phyloP scores from a whole-genome alignment of 2,888 invertebrate genomes.

The Gandaritis pyraliata region DNA sequence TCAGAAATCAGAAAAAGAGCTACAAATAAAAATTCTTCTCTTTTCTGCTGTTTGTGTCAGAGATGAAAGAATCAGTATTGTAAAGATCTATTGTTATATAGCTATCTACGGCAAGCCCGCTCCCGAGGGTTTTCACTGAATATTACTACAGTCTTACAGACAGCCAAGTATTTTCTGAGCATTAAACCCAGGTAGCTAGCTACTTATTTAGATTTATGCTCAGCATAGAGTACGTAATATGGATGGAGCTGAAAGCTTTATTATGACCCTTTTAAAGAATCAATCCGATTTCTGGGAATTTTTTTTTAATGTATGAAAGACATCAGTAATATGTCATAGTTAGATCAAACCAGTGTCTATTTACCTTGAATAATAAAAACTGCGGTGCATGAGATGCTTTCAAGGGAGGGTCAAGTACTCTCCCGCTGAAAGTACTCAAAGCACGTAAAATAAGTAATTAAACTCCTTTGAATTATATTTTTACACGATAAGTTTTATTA shows the following conservation, averaged over 20 bases:
- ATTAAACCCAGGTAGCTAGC: conserved; percentile 9
- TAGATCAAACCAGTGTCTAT: conserved; percentile 5
- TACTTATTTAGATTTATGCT: conserved; percentile 31
- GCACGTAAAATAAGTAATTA: background rate
- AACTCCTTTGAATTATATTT: background rate
- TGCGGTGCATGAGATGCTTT: conserved; percentile 8
- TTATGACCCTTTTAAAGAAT: conserved; percentile 32
- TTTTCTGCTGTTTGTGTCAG: conserved; percentile 11
- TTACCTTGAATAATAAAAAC: conserved; percentile 19
- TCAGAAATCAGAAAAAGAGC: no score
- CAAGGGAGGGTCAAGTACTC: conserved; percentile 1
- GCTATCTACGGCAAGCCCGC: conserved; percentile 23
- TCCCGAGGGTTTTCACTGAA: conserved; percentile 14
- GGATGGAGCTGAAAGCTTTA: conserved; percentile 33
- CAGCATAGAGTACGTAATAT: conserved; percentile 17
- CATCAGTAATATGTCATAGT: conserved; percentile 17
- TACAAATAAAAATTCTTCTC: background rate
- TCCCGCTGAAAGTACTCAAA: conserved; percentile 11
- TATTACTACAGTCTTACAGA: conserved; percentile 11
- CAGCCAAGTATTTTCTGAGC: conserved; percentile 17
- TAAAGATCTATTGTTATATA: conserved; percentile 35
- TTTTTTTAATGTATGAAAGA: conserved; percentile 14
- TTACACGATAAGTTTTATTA: background rate
- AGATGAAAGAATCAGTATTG: conserved; percentile 19
- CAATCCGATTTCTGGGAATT: conserved; percentile 18